Conservation (phyloP, 2,888 invertebrate species). For the Amphimallon solstitiale region DNA sequence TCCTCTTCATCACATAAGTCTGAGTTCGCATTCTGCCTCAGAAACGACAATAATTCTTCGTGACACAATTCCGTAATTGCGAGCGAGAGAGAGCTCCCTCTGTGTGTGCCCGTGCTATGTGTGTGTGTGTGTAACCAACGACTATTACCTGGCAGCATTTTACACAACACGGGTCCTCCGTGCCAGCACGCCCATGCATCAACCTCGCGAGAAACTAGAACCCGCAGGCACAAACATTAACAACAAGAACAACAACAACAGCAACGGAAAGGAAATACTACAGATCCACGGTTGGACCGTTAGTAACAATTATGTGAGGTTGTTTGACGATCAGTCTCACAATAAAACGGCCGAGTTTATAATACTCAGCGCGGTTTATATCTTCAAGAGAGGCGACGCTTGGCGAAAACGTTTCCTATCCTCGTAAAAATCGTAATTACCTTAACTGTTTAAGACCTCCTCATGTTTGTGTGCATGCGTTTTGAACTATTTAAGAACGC, state of each 20-base stretch:
- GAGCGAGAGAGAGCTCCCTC: background rate
- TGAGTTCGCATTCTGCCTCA: constrained; percentile 15
- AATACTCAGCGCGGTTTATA: background rate
- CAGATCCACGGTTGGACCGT: constrained; percentile 14
- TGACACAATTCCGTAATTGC: constrained; percentile 31
- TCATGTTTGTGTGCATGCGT: no score
- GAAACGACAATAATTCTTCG: constrained; percentile 34
- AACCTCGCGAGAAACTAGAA: constrained; percentile 2
- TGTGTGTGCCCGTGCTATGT: no score
- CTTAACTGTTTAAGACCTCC: background rate
- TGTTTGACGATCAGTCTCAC: constrained; percentile 27
- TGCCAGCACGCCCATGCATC: constrained; percentile 18
- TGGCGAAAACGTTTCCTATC: constrained; percentile 13
- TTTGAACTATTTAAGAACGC: no score
- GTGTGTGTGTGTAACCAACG: background rate
- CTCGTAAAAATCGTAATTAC: constrained; percentile 28
- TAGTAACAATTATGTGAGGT: constrained; percentile 33
- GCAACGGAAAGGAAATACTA: constrained; percentile 25
- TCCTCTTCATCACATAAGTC: constrained; percentile 10
- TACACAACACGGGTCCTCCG: constrained; percentile 21
- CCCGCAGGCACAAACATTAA: no score
- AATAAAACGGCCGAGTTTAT: constrained; percentile 24
- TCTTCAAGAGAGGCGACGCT: background rate
- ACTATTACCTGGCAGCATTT: constrained; percentile 14
- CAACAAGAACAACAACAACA: background rate